A percentile compares a stretch with the other conserved stretches of the same genome.
Evolutionary conservation across 2,113 vertebrate genomes (phyloP).

Genomic region (Nematolebias whitei): DNA sequence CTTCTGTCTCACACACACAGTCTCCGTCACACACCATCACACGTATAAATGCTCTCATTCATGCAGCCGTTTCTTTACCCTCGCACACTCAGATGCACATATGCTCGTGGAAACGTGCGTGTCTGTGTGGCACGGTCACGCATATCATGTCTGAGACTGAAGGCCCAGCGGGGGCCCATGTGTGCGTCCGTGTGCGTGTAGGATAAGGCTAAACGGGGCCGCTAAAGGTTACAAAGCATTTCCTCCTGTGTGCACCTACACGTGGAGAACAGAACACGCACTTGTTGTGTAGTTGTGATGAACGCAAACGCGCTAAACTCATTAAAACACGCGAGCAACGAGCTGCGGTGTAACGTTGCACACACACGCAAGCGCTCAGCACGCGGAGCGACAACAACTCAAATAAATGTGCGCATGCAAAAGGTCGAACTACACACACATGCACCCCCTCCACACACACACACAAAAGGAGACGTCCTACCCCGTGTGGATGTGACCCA

Average conservation of each 20-base stretch:
- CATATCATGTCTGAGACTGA: constrained; percentile 65
- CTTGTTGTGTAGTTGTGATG: not conserved
- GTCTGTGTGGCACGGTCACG: constrained; percentile 49
- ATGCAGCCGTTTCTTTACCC: constrained; percentile 26
- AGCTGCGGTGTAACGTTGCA: not conserved
- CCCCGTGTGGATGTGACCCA: constrained; percentile 80
- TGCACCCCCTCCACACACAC: constrained; percentile 6
- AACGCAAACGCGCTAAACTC: not conserved
- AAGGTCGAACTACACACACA: constrained; percentile 60
- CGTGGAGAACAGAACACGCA: not conserved
- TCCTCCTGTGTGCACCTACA: constrained; percentile 20
- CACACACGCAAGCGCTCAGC: constrained; percentile 10
- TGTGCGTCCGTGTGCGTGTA: not conserved
- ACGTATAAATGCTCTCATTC: constrained; percentile 48
- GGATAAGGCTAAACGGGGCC: constrained; percentile 24
- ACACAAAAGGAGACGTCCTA: constrained; percentile 39
- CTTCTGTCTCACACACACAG: constrained; percentile 52
- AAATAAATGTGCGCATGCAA: constrained; percentile 15
- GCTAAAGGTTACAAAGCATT: constrained; percentile 56
- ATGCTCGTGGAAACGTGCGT: constrained; percentile 56
- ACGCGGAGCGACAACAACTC: constrained; percentile 10
- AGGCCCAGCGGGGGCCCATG: constrained; percentile 29
- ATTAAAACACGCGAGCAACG: not conserved
- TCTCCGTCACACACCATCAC: constrained; percentile 43
- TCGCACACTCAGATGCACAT: constrained; percentile 39